Conservation (phyloP, 1,140 invertebrate genomes). For the Megathymus violae region DNA sequence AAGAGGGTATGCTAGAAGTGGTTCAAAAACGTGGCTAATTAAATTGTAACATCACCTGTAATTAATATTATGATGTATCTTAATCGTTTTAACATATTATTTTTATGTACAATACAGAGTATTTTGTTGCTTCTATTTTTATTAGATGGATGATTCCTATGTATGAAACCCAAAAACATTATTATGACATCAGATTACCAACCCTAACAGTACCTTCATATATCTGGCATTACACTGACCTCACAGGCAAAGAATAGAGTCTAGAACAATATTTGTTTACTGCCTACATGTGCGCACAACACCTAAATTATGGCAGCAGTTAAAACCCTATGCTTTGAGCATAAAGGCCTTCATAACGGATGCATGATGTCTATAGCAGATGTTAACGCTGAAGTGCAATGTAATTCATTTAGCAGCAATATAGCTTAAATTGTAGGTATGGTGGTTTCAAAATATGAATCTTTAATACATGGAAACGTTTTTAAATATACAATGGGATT, state of each 20-base stretch:
- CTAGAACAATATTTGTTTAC: constrained; percentile 23
- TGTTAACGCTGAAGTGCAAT: constrained; percentile 19
- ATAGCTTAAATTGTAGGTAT: constrained; percentile 3
- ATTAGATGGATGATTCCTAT: too few species aligned
- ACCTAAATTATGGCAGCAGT: constrained; percentile 2
- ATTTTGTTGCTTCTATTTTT: too few species aligned
- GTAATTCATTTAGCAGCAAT: constrained; percentile 22
- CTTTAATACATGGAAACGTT: not conserved
- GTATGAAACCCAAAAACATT: too few species aligned
- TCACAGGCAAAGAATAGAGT: constrained; percentile 33
- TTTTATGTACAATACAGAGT: too few species aligned
- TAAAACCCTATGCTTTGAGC: constrained; percentile 8
- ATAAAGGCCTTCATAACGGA: constrained; percentile 7
- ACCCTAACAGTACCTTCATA: not conserved
- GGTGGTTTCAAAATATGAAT: constrained; percentile 4
- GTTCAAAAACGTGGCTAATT: too few species aligned
- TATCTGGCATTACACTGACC: constrained; percentile 42
- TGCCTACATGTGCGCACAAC: constrained; percentile 20
- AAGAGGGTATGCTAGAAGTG: too few species aligned
- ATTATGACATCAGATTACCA: too few species aligned
- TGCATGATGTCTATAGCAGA: constrained; percentile 17
- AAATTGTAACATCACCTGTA: too few species aligned
- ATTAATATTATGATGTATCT: too few species aligned
- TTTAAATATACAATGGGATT: not conserved
- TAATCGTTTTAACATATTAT: too few species aligned